Evolutionary conservation across 2,113 vertebrate genomes (phyloP), one percentile per base, ranked within the genome.

Genomic region (Peromyscus maniculatus): DNA sequence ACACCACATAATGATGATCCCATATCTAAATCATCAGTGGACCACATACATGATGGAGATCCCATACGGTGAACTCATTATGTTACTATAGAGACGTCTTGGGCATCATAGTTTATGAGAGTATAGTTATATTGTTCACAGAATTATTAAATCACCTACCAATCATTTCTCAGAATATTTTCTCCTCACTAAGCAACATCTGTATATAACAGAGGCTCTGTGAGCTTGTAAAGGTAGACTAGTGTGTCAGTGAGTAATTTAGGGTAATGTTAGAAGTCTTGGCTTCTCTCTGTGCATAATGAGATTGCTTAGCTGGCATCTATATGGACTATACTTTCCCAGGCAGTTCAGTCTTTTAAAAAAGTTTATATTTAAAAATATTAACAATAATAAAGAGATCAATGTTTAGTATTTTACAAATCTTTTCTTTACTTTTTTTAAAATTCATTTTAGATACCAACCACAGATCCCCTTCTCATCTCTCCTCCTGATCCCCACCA

Each of bases 371-470:
- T 83, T 77, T 79, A 55, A 92, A 89, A 97, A 74, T 1, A 75
- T 72, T 31, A 89, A 82, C 22, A 49, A 2, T 36, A 89, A 82
- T 17, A 49, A 2, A n/a, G 10, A 79, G 66, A 90, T 75, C 2
- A 79, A 36, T 91, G 74, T 43, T 16, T 5, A 57, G 33, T 55
- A 82, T 93, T 91, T 91, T 72, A 66, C 89, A 93, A 90, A 55
- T 55, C 5, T 82, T 67, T 55, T 55, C 10, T 55, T 55, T 55
- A 3, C 13, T 55, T 55, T 55, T 55, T 55, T 55, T 55, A 12
- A 43, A 12, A 55, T 55, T 55, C 12, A 55, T 55, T 55, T 55
- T 55, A 55, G 12, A 55, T 55, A 55, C 55, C 55, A 55, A 55
- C 55, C 55, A 55, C 55, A 55, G 55, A 55, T 55, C 55, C 55